Percentiles rank a stretch among this genome's conserved stretches.
Conservation (phyloP, 2,113 vertebrate genomes). For the Psittacara wagleri region DNA sequence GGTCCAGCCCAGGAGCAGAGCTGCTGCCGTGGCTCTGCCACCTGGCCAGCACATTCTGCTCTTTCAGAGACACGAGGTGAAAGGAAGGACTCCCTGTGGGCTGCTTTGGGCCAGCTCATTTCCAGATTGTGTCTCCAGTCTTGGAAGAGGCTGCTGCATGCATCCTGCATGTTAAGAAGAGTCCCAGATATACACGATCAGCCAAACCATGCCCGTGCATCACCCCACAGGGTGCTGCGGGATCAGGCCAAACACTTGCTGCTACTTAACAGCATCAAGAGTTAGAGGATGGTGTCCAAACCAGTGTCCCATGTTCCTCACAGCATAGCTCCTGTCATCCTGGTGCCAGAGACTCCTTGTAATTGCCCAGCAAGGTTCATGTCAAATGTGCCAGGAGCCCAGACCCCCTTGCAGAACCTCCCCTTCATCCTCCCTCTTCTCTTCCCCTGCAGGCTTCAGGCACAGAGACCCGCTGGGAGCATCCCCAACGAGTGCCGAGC, state of each 20-base stretch:
- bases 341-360: not conserved
- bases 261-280: not conserved
- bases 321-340: not conserved
- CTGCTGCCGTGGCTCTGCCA: not conserved
- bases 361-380: not conserved
- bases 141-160: not conserved
- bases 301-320: not conserved
- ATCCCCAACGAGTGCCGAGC: constrained; percentile 54
- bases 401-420: not conserved
- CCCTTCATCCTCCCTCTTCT: not conserved
- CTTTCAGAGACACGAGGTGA: not conserved
- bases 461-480: constrained; percentile 67
- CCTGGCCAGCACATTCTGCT: not conserved
- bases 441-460: constrained; percentile 73
- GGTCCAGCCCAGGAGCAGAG: not conserved
- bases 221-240: not conserved
- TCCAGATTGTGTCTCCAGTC: not conserved
- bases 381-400: not conserved
- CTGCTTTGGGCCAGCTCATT: not conserved
- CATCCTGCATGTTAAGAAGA: not conserved
- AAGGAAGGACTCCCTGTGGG: not conserved
- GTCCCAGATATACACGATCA: not conserved
- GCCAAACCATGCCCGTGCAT: rapidly evolving
- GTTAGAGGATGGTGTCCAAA: not conserved
- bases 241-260: not conserved